Evolutionary conservation across 2,113 vertebrate genomes (phyloP).

Genomic region (Reinhardtius hippoglossoides): DNA sequence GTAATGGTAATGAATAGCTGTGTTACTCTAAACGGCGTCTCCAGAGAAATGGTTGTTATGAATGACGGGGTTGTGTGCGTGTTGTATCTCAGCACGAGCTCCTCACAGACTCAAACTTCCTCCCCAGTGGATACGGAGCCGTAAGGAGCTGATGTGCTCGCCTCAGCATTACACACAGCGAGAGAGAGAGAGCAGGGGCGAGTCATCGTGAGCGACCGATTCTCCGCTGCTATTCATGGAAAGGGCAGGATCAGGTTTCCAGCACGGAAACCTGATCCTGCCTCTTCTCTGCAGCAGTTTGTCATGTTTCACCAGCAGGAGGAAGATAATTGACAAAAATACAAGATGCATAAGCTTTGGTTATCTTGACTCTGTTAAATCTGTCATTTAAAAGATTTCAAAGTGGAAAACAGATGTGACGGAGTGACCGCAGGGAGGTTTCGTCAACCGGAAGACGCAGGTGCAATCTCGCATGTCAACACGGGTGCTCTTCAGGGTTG

Average conservation of each 20-base stretch:
- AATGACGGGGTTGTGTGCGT: constrained; percentile 44
- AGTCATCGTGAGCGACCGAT: constrained; percentile 27
- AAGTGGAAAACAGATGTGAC: not conserved
- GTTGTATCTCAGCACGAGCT: constrained; percentile 42
- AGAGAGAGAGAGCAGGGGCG: constrained; percentile 46
- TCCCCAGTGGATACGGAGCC: constrained; percentile 53
- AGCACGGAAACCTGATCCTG: no score
- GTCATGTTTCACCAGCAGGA: constrained; percentile 9
- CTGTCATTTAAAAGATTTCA: not conserved
- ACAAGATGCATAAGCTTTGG: not conserved
- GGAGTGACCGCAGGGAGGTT: not conserved
- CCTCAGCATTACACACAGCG: constrained; percentile 65
- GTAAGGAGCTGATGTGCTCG: constrained; percentile 61
- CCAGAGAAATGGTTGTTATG: constrained; percentile 50
- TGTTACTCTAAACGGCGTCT: constrained; percentile 61
- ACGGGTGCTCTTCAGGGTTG: constrained; percentile 13
- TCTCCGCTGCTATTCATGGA: constrained; percentile 56
- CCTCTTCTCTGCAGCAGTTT: constrained; percentile 10
- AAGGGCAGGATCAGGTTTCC: constrained; percentile 40
- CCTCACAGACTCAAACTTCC: constrained; percentile 49
- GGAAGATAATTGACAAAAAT: not conserved
- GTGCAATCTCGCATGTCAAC: constrained; percentile 6
- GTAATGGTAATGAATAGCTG: constrained; percentile 69
- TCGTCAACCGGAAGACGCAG: constrained; percentile 10
- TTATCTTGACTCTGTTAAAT: not conserved